phyloP scores from a whole-genome alignment of 2,113 vertebrate species.

The Bujurquina vittata region DNA sequence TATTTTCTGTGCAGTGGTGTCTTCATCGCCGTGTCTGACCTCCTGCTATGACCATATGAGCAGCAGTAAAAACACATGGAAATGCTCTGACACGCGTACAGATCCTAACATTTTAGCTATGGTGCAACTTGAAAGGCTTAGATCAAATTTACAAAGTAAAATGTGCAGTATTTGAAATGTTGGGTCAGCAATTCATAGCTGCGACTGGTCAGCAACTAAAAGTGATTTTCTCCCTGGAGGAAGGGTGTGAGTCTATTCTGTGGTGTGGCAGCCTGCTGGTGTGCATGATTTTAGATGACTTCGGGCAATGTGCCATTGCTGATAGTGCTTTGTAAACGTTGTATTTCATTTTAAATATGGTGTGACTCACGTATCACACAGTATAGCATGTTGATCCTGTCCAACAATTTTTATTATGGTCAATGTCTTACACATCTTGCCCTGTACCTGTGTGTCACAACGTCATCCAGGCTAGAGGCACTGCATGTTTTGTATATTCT shows the following conservation, averaged over 20 bases:
- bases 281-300: conserved; percentile 38
- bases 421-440: neutral
- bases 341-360: conserved; percentile 46
- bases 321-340: conserved; percentile 41
- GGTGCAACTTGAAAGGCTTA: neutral
- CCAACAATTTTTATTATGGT: neutral
- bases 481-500: neutral
- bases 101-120: conserved; percentile 22
- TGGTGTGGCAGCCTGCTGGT: conserved; percentile 25
- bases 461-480: neutral
- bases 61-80: neutral
- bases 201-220: conserved; percentile 32
- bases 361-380: conserved; percentile 33
- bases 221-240: conserved; percentile 30
- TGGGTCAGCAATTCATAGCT: conserved; percentile 32
- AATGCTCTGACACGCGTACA: neutral
- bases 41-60: neutral
- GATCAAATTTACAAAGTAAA: conserved; percentile 22
- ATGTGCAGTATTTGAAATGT: neutral
- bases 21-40: conserved; percentile 22
- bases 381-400: neutral
- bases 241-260: neutral
- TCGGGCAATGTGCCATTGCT: conserved; percentile 24
- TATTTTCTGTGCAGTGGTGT: neutral
- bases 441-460: neutral